Evolutionary conservation across 2,888 invertebrate species (phyloP).

Genomic region (Byasa hedistus): DNA sequence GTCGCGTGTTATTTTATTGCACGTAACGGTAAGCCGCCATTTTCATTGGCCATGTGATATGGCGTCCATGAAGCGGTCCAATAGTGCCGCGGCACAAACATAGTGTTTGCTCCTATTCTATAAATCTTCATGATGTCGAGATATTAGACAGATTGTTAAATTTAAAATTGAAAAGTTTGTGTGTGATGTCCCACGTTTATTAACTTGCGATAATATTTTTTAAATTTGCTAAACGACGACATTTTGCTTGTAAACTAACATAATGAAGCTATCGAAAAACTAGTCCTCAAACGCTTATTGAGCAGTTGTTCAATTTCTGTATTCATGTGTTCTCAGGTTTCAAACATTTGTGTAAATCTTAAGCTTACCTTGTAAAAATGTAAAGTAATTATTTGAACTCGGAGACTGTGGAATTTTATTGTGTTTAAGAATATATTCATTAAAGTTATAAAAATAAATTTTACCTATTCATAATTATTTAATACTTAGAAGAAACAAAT

Average conservation of each 20-base stretch:
- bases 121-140: conserved; percentile 1
- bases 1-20: conserved; percentile 57
- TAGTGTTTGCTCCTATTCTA: neutral
- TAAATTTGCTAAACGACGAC: neutral
- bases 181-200: neutral
- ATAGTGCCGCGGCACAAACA: neutral
- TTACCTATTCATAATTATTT: neutral
- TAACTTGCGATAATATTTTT: neutral
- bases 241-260: neutral
- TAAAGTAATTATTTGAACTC: neutral
- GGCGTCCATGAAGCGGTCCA: conserved; percentile 10
- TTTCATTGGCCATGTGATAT: conserved; percentile 43
- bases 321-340: neutral
- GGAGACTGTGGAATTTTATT: neutral
- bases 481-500: neutral
- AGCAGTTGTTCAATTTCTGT: neutral
- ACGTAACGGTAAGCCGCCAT: conserved; percentile 68
- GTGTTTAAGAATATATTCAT: neutral
- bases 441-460: neutral
- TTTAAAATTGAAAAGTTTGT: neutral
- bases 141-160: neutral
- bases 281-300: too few species aligned
- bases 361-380: neutral
- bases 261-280: too few species aligned
- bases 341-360: neutral